Evolutionary conservation across 2,888 invertebrate genomes (phyloP).

Genomic region (Loripinus fragilis): DNA sequence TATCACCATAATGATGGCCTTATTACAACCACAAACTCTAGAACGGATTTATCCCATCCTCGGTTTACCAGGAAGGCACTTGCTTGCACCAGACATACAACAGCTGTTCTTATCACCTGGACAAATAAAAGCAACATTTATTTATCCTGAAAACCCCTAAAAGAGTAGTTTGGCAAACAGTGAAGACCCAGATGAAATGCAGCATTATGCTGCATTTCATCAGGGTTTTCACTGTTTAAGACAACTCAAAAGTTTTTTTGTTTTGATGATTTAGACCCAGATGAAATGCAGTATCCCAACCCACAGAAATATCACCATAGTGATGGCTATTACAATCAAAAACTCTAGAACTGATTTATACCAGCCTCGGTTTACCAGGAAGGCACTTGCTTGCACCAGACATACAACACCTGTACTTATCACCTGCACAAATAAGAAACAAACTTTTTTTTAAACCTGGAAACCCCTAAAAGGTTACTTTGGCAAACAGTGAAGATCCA

Average conservation of each 20-base stretch:
- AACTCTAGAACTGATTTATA: neutral
- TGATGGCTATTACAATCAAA: neutral
- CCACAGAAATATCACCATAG: neutral
- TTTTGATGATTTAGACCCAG: too few relatives aligned
- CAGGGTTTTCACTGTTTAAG: too few relatives aligned
- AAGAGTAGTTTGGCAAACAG: too few relatives aligned
- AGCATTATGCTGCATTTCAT: too few relatives aligned
- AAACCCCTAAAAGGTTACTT: too few relatives aligned
- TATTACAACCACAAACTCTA: neutral
- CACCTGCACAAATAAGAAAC: neutral
- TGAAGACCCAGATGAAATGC: too few relatives aligned
- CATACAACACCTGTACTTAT: neutral
- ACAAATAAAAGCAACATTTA: neutral
- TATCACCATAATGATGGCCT: neutral
- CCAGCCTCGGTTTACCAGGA: neutral
- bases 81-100: neutral
- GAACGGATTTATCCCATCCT: neutral
- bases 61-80: neutral
- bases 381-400: neutral
- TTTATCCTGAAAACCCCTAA: too few relatives aligned
- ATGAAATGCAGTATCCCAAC: neutral
- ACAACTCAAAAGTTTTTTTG: too few relatives aligned
- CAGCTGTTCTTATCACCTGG: slow-evolving; percentile 5
- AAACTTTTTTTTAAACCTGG: too few relatives aligned
- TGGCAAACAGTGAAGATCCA: too few relatives aligned